Evolutionary conservation across 1,140 invertebrate species (phyloP), one percentile per base, ranked within the genome.

Genomic region (Cheumatopsyche charites): DNA sequence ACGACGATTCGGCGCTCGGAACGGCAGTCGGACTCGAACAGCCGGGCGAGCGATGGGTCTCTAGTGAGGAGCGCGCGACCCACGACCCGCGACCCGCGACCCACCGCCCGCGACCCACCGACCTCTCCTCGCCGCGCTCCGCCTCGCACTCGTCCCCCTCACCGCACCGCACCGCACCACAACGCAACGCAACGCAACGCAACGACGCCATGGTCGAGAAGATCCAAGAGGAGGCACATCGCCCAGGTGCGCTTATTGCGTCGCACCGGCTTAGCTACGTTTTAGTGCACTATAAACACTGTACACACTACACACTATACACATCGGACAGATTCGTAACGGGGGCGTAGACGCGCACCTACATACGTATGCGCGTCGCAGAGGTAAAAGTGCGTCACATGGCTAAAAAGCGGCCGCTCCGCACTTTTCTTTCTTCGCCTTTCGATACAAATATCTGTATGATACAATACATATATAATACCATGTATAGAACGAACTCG

Each of bases 141-240:
- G 4, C 13, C 25, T 1, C 26, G 29, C 62, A 7, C 62, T 13
- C n/a, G n/a, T n/a, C 9, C 58, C 23, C 23, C 23, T 9, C 58
- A 1, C 58, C 58, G 25, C 23, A 4, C 23, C 19, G 25, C 25
- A 19, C 58, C 58, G 12, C 58, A 26, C 58, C 52, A 13, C 52
- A 4, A 42, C 36, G n/a, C 62, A 13, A 2, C 43, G 3, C 41
- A 26, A n/a, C 41, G n/a, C 17, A 1, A 25, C 5, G 2, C 66
- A 15, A 5, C 47, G 2, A 3, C 65, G 43, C 19, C 66, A 68
- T 68, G 66, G 66, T 68, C 66, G 66, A 68, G 66, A 55, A 68
- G 25, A 68, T 68, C 21, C 66, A 43, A 21, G 66, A 68, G 66
- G 66, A 68, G 45, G 66, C 62, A 15, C 62, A 45, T n/a, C 42